These are phyloP conservation scores for Catalaphyllia jardinei DNA, from an alignment of 64 coral and sea anemone genomes.

Conservation along the genomic window DNA sequence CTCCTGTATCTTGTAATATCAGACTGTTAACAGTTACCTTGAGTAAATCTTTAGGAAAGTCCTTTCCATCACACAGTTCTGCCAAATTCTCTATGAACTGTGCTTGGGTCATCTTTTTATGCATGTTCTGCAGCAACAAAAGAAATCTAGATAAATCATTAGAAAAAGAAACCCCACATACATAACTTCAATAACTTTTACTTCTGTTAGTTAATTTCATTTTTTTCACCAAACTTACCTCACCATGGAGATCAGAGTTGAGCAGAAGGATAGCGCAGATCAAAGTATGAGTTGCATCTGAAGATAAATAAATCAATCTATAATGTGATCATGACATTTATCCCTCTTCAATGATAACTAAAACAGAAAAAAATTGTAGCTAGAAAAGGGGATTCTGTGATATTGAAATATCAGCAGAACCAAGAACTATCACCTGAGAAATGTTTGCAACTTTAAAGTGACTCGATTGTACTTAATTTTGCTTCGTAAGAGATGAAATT, in stretches of 20 bases:
- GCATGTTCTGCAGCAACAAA: conserved; percentile 63
- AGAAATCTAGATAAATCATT: not conserved
- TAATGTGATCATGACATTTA: not conserved
- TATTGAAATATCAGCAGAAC: too few relatives aligned
- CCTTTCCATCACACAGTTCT: conserved; percentile 88
- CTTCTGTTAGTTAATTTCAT: too few relatives aligned
- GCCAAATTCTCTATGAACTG: conserved; percentile 88
- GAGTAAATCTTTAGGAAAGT: conserved; percentile 86
- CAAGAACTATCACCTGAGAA: too few relatives aligned
- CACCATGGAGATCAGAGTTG: conserved; percentile 93
- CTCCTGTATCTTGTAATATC: too few relatives aligned
- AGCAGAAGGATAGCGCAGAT: conserved; percentile 93
- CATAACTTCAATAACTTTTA: too few relatives aligned
- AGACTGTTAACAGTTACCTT: conserved; percentile 55
- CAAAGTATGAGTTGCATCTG: conserved; percentile 96
- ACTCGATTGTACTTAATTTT: too few relatives aligned
- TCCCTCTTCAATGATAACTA: too few relatives aligned
- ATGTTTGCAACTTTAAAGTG: too few relatives aligned
- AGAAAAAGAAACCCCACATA: too few relatives aligned
- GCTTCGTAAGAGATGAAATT: too few relatives aligned
- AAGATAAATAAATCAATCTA: not conserved
- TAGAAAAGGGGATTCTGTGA: too few relatives aligned
- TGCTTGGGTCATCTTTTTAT: conserved; percentile 86
- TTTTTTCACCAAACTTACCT: conserved; percentile 63
- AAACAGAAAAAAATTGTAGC: too few relatives aligned